Evolutionary conservation across 2,113 vertebrate genomes (phyloP), one percentile per base, ranked within the genome.

Genomic region (Hystrix cristata): DNA sequence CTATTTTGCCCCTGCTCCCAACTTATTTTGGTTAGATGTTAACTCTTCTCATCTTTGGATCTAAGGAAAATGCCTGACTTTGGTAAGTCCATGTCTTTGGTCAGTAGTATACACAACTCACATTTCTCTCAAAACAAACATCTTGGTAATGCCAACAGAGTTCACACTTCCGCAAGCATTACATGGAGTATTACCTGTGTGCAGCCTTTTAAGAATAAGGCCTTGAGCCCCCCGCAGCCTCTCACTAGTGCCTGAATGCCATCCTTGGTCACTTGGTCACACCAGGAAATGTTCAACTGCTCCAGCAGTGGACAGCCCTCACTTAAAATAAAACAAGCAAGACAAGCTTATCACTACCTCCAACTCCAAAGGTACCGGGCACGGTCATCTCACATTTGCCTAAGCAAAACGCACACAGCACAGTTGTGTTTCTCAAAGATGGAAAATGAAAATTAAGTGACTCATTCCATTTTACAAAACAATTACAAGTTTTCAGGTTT

Each of bases 271-370:
- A 99, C 99, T 98, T 99, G 99, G 98, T 99, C 99, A 82, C 99
- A 99, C 99, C 99, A 99, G 96, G 99, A 99, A 98, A 99, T 99
- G 97, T 99, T 99, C 97, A 99, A 99, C 97, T 99, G 99, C 98
- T 99, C 99, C 98, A 99, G 98, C 96, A 99, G 98, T 29, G 99
- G 99, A 98, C 99, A 99, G n/a, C 99, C 99, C 99, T 99, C 99
- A 29, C 99, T 99, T 98, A 10, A 84, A 84, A 96, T 46, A 98
- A 95, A 98, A 94, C 91, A 95, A 98, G 95, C 15, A 12, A 64
- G 19, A 1, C 71, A 95, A 46, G 93, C 0, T 71, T 80, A 81
- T 34, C 78, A 97, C 72, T 89, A 96, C 90, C 55, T n/a, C 48
- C 84, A 31, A 79, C 93, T 95, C 62, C n/a, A 5, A 96, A 84